A percentile compares a stretch with the other conserved stretches of the same genome.
Evolutionary conservation across 1,140 invertebrate species (phyloP).

Genomic region (Laupala kohalensis): DNA sequence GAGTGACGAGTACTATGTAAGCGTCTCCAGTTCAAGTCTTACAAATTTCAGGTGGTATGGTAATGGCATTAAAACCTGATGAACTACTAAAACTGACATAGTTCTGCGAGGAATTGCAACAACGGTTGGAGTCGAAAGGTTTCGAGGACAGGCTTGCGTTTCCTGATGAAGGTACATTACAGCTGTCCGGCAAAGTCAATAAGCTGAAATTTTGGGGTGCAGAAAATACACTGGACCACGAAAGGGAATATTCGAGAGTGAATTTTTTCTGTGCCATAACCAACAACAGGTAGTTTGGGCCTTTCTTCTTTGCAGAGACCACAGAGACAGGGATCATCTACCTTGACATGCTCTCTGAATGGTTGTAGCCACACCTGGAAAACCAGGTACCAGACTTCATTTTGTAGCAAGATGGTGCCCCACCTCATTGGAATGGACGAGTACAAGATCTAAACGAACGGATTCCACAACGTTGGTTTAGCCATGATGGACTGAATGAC

Average conservation of each 20-base stretch:
- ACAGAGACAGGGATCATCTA: background rate
- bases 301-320: too few relatives aligned
- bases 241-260: background rate
- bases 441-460: too few relatives aligned
- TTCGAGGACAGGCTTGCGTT: background rate
- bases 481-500: background rate
- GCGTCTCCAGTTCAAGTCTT: too few relatives aligned
- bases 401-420: slow-evolving; percentile 2
- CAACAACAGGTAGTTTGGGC: background rate
- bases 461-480: background rate
- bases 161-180: background rate
- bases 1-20: too few relatives aligned
- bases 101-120: too few relatives aligned
- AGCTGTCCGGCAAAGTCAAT: background rate
- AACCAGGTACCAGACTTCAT: background rate
- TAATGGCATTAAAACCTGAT: too few relatives aligned
- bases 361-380: background rate
- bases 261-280: background rate
- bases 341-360: background rate
- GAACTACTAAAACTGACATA: too few relatives aligned
- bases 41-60: too few relatives aligned
- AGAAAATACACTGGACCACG: background rate
- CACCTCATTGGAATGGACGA: background rate
- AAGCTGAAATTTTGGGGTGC: background rate
- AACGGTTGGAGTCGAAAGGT: too few relatives aligned